A percentile compares a stretch with the other conserved stretches of the same genome.
These are phyloP conservation scores for Opisthograptis luteolata DNA, from an alignment of 2,888 invertebrate species.

Conservation along the genomic window DNA sequence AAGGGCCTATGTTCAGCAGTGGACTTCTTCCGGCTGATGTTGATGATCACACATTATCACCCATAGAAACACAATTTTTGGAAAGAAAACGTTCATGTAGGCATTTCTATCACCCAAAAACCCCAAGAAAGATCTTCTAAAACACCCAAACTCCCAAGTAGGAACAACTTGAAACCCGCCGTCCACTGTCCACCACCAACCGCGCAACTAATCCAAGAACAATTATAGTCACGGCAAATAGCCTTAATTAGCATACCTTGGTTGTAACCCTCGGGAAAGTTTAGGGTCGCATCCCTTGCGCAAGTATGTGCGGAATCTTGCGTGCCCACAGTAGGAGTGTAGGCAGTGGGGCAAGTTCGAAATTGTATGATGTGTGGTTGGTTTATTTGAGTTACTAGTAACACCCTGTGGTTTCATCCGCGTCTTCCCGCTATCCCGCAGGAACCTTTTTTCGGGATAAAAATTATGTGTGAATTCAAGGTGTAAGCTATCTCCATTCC, in stretches of 20 bases:
- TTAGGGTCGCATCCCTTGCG: conserved; percentile 13
- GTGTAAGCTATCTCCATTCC: no score
- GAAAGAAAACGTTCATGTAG: no score
- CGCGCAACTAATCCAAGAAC: conserved; percentile 30
- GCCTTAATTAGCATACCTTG: conserved; percentile 32
- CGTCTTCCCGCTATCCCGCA: no score
- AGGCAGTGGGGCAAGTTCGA: neutral
- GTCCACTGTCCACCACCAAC: conserved; percentile 8
- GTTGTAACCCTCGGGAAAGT: conserved; percentile 18
- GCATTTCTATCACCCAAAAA: no score
- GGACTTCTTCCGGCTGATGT: no score
- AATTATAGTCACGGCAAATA: conserved; percentile 32
- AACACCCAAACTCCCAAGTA: neutral
- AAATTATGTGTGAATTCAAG: no score
- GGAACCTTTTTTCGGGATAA: no score
- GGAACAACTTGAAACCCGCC: conserved; percentile 1
- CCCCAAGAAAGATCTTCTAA: no score
- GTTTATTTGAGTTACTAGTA: neutral
- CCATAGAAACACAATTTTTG: no score
- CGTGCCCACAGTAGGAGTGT: neutral
- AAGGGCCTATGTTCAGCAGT: no score
- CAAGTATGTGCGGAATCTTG: conserved; percentile 3
- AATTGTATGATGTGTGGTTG: neutral
- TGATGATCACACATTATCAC: no score
- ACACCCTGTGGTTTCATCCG: no score